These are phyloP conservation scores for Alectura lathami DNA, from an alignment of 2,113 vertebrate genomes.

Conservation along the genomic window DNA sequence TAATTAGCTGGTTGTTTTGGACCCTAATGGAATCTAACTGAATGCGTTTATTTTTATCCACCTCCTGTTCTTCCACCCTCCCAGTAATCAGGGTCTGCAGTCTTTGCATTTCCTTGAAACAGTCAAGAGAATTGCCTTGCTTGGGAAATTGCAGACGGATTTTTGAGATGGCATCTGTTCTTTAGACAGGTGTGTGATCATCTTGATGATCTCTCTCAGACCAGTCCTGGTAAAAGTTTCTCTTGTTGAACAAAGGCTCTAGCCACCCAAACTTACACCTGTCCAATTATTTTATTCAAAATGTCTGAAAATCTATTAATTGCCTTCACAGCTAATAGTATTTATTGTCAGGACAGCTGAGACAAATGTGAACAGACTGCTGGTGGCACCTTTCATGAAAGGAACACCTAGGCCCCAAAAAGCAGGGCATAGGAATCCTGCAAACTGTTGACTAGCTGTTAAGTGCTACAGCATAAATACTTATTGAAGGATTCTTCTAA, in stretches of 20 bases:
- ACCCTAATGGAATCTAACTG: not conserved
- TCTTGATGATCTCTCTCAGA: not conserved
- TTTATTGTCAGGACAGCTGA: not conserved
- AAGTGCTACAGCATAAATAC: not conserved
- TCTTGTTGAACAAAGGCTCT: not conserved
- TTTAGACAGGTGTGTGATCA: conserved; percentile 14
- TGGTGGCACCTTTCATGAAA: not conserved
- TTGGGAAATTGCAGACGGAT: not conserved
- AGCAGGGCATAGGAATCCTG: not conserved
- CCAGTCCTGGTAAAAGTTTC: not conserved
- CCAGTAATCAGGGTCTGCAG: not conserved
- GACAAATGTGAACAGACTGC: not conserved
- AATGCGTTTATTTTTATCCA: not conserved
- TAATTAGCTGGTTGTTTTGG: not conserved
- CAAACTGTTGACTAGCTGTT: not conserved
- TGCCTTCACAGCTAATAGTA: not conserved
- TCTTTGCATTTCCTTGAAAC: conserved; percentile 19
- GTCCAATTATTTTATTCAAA: not conserved
- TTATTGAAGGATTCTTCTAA: not conserved
- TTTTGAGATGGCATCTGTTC: conserved; percentile 40
- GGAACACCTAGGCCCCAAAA: not conserved
- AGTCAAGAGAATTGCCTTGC: not conserved
- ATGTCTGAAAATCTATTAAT: not conserved
- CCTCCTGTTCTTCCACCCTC: not conserved
- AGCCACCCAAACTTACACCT: not conserved